These are phyloP conservation scores for Incurvaria masculella DNA, from an alignment of 2,888 invertebrate genomes.

Conservation along the genomic window DNA sequence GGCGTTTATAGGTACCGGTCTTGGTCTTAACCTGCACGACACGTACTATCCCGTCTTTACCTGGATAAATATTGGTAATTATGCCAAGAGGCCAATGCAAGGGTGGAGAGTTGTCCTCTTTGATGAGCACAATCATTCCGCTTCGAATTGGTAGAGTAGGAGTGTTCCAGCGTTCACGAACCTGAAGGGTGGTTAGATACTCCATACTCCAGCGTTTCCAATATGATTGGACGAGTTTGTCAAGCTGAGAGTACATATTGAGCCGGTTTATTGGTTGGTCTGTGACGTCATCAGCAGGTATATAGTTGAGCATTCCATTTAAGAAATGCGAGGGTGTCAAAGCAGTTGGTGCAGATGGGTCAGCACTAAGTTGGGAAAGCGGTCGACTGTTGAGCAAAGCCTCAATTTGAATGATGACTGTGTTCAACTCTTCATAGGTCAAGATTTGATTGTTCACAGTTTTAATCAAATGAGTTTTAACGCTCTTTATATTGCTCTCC, in stretches of 20 bases:
- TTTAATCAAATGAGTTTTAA: slow-evolving; percentile 1
- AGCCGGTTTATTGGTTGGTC: background rate
- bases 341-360: background rate
- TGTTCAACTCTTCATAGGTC: slow-evolving; percentile 1
- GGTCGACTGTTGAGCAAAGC: slow-evolving; percentile 3
- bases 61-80: too few relatives aligned
- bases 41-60: too few relatives aligned
- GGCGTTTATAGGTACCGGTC: too few relatives aligned
- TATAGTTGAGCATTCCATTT: slow-evolving; percentile 5
- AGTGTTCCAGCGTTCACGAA: slow-evolving; percentile 8
- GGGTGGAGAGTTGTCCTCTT: too few relatives aligned
- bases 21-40: too few relatives aligned
- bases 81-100: too few relatives aligned
- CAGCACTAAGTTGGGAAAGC: background rate
- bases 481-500: slow-evolving; percentile 3
- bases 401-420: background rate
- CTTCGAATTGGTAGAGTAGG: too few relatives aligned
- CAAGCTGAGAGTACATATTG: slow-evolving; percentile 5
- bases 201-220: slow-evolving; percentile 8
- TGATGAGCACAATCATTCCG: too few relatives aligned
- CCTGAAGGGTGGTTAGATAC: slow-evolving; percentile 8
- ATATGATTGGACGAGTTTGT: slow-evolving; percentile 10
- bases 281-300: slow-evolving; percentile 6
- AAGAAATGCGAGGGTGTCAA: slow-evolving; percentile 15
- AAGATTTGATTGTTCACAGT: background rate